A percentile compares a stretch with the other conserved stretches of the same genome.
These are phyloP conservation scores for Trichechus manatus DNA, from an alignment of 2,113 vertebrate genomes.

Conservation along the genomic window DNA sequence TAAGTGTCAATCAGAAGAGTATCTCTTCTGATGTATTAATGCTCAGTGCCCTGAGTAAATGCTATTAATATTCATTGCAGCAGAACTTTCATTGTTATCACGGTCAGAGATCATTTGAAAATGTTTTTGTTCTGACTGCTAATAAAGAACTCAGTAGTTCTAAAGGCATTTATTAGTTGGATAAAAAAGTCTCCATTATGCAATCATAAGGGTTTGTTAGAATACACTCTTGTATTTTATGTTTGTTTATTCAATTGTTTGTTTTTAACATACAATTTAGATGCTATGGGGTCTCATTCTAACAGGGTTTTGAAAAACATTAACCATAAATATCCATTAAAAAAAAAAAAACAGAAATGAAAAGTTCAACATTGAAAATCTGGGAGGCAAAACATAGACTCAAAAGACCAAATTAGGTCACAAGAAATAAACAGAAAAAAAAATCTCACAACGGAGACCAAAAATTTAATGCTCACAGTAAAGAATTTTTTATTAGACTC, in stretches of 20 bases:
- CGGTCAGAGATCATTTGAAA: conserved; percentile 61
- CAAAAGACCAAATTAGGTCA: conserved; percentile 68
- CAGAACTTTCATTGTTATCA: conserved; percentile 15
- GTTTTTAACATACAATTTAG: conserved; percentile 27
- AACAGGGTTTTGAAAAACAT: not conserved
- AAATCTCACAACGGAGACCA: conserved; percentile 36
- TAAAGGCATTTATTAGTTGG: not conserved
- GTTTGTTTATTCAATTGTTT: not conserved
- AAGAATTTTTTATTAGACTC: conserved; percentile 49
- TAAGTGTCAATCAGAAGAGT: not conserved
- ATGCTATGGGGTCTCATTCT: conserved; percentile 13
- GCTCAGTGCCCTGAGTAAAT: not conserved
- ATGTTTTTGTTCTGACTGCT: conserved; percentile 54
- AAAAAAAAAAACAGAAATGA: not conserved
- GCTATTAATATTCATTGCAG: conserved; percentile 64
- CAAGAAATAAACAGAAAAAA: not conserved
- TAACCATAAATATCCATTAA: not conserved
- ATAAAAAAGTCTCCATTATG: not conserved
- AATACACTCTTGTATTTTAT: not conserved
- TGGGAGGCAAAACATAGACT: conserved; percentile 40
- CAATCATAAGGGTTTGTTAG: not conserved
- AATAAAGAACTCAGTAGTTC: conserved; percentile 44
- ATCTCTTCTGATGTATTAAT: conserved; percentile 46
- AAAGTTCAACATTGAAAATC: conserved; percentile 38
- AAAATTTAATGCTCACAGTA: conserved; percentile 12